Base-by-base conservation (phyloP, 1,140 invertebrate genomes). In the Penaeus chinensis region DNA sequence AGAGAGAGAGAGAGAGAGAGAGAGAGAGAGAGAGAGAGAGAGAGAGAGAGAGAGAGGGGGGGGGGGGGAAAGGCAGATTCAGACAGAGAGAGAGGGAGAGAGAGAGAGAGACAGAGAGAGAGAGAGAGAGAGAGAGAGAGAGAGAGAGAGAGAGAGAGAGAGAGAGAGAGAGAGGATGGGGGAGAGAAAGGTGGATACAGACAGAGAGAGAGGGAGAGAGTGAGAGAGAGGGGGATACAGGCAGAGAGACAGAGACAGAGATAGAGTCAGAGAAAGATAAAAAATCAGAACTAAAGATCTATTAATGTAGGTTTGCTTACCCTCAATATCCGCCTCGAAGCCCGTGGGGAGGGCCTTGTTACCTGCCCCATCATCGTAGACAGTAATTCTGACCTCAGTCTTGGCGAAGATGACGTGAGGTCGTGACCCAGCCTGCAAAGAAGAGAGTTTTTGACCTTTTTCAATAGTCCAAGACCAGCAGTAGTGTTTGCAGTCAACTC, bases 341-440 rank as follows among this genome's bases (percentile, higher is more conserved):
- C 91, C 91, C 3, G 91, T 91, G 3, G 91, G 91, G 0, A 85
- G 63, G 22, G 54, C 76, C 47, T 91, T 91, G 42, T 78, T 82
- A 18, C 61, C 82, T 24, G 82, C 81, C 2, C 91, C 91, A 77
- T 91, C 90, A 54, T 91, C 90, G 87, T 89, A 91, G 1, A 91
- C 91, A 5, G 90, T 91, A 65, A 91, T 91, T 18, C 91, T 86
- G 5, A 91, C 90, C 82, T 91, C 90, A 22, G 85, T 88, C 32
- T 91, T 90, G 19, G 91, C 91, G 79, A 91, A 91, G 37, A 91
- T 91, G 19, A 91, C 91, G 84, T 91, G 91, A 2, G 91, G 91
- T 19, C 91, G 87, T 16, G 87, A 76, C 18, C 90, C 91, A 65
- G 90, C 85, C 90, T 91, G 83, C 2, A 22, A 71, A 22, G 19